Evolutionary conservation across 2,797 vertebrate genomes (phyloP).

Genomic region (Cyclura pinguis): DNA sequence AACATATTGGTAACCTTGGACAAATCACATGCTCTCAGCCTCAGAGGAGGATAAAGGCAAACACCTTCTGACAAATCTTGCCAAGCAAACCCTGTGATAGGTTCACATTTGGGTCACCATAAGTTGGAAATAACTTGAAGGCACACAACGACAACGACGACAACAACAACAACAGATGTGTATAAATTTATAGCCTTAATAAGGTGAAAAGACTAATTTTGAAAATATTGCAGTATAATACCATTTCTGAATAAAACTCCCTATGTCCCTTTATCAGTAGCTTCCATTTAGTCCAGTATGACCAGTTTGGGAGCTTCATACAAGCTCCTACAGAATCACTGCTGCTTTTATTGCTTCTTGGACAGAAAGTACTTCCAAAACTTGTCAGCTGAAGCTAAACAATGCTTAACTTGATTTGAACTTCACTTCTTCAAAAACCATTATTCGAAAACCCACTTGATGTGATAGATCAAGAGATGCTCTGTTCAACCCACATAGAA

Average conservation of each 20-base stretch:
- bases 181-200: neutral
- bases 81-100: too few species aligned
- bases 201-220: neutral
- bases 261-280: too few species aligned
- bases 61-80: too few species aligned
- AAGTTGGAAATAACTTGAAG: too few species aligned
- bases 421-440: conserved; percentile 42
- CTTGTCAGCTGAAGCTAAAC: neutral
- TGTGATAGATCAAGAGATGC: conserved; percentile 27
- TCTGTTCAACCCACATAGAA: conserved; percentile 54
- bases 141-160: too few species aligned
- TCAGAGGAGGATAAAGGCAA: too few species aligned
- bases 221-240: neutral
- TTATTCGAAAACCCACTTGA: conserved; percentile 14
- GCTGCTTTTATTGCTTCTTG: neutral
- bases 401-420: conserved; percentile 45
- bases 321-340: too few species aligned
- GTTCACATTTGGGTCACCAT: too few species aligned
- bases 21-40: too few species aligned
- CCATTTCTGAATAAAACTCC: neutral
- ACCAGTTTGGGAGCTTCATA: too few species aligned
- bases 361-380: conserved; percentile 28
- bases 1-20: too few species aligned
- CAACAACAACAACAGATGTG: too few species aligned
- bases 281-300: neutral